Evolutionary conservation across 2,888 invertebrate genomes (phyloP).

Genomic region (Strigamia transsilvanica): DNA sequence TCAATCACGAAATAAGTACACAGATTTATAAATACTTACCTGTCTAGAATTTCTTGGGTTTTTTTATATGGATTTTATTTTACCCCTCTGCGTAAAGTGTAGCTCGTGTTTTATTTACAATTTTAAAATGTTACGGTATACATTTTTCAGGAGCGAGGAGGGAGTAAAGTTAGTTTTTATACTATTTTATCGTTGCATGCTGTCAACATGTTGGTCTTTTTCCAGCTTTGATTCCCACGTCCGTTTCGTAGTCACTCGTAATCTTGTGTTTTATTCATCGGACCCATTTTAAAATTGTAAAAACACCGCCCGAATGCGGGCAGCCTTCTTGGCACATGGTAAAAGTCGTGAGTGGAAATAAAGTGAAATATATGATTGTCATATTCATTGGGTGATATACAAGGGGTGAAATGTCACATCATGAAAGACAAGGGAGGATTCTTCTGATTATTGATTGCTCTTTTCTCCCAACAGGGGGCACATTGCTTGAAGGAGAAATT

Average conservation of each 20-base stretch:
- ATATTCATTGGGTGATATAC: conserved; percentile 47
- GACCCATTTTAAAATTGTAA: conserved; percentile 37
- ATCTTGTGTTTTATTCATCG: conserved; percentile 38
- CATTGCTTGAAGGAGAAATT: conserved; percentile 47
- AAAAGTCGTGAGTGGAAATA: conserved; percentile 18
- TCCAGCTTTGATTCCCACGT: neutral
- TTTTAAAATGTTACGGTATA: neutral
- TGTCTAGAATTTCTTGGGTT: too few relatives aligned
- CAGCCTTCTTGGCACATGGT: conserved; percentile 24
- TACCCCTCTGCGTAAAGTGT: neutral
- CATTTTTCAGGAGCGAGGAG: neutral
- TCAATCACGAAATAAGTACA: too few relatives aligned
- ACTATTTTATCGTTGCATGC: conserved; percentile 11
- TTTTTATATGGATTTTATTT: too few relatives aligned
- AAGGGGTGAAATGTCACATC: conserved; percentile 47
- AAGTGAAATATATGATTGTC: conserved; percentile 47
- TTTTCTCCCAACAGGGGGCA: conserved; percentile 46
- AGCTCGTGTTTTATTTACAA: neutral
- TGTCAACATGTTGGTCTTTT: conserved; percentile 23
- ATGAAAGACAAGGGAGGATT: conserved; percentile 29
- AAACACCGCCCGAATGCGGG: conserved; percentile 9
- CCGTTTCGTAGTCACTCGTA: neutral
- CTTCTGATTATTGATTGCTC: conserved; percentile 44
- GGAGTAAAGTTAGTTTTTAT: neutral
- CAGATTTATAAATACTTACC: too few relatives aligned